A percentile compares a stretch with the other conserved stretches of the same genome.
Evolutionary conservation across 2,888 invertebrate genomes (phyloP).

Genomic region (Pterobdella sp.): DNA sequence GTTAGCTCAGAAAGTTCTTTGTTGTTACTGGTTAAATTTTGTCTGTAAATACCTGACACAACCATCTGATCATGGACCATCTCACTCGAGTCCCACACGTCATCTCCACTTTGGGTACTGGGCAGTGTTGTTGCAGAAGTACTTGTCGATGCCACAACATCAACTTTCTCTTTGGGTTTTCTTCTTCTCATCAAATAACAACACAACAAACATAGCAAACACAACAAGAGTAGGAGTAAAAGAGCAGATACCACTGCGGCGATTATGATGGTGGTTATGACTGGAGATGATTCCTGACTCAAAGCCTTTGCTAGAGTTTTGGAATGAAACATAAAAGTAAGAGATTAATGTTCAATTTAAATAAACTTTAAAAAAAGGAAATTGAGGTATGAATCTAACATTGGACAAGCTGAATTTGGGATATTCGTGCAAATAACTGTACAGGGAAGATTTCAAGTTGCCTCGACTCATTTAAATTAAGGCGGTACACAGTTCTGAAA

Average conservation of each 20-base stretch:
- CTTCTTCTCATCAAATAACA: neutral
- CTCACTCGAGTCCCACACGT: neutral
- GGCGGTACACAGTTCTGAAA: neutral
- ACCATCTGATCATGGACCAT: neutral
- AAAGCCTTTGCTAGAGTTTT: neutral
- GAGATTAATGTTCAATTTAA: neutral
- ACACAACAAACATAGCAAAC: neutral
- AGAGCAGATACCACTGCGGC: neutral
- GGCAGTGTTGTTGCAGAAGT: neutral
- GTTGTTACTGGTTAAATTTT: neutral
- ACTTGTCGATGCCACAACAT: neutral
- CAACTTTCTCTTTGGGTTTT: neutral
- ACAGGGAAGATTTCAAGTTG: neutral
- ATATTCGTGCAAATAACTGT: neutral
- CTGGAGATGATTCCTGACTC: neutral
- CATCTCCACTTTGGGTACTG: neutral
- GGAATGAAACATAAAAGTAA: neutral
- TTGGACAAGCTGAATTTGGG: neutral
- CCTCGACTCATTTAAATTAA: neutral
- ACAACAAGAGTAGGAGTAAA: neutral
- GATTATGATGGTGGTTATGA: neutral
- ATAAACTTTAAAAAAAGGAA: no score
- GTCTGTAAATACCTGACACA: neutral
- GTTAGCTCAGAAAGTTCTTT: neutral
- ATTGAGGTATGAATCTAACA: no score